Evolutionary conservation across 1,140 invertebrate genomes (phyloP).

Genomic region (Zaprionus kolodkinae): DNA sequence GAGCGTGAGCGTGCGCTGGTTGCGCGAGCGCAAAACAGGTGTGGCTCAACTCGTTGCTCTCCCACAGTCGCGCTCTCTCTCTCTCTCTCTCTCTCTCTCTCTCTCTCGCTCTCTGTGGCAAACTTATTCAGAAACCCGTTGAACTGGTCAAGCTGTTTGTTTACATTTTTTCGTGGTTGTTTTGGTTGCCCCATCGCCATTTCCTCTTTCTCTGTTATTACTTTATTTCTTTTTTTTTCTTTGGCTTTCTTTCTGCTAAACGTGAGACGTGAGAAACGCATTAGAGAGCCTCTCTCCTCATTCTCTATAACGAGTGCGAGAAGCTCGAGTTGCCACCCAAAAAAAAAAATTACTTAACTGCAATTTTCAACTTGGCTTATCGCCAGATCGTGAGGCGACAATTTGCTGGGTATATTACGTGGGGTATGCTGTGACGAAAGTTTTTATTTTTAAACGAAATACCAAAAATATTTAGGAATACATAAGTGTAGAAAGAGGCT

Average conservation of each 20-base stretch:
- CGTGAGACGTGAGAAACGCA: conserved; percentile 40
- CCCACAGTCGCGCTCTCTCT: neutral
- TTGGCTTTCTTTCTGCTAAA: conserved; percentile 32
- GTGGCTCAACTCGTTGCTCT: conserved; percentile 50
- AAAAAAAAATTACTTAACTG: conserved; percentile 22
- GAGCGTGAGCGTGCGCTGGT: conserved; percentile 21
- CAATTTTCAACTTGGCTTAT: conserved; percentile 12
- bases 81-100: neutral
- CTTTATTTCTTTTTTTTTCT: conserved; percentile 46
- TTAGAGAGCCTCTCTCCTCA: too few relatives aligned
- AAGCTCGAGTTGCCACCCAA: neutral
- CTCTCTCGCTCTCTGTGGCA: too few relatives aligned
- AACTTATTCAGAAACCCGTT: conserved; percentile 54
- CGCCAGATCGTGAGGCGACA: conserved; percentile 5
- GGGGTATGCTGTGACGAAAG: neutral
- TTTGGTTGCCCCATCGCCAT: conserved; percentile 20
- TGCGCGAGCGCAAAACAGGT: conserved; percentile 72
- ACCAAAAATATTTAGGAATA: neutral
- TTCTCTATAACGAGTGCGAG: neutral
- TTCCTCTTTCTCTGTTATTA: conserved; percentile 40
- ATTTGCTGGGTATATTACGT: neutral
- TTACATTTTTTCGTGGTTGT: conserved; percentile 73
- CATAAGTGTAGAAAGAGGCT: too few relatives aligned
- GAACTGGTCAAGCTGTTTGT: conserved; percentile 68
- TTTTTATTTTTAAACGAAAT: neutral